These are phyloP conservation scores for Sterrhoptilus dennistouni DNA, from an alignment of 2,113 vertebrate species.

Conservation along the genomic window DNA sequence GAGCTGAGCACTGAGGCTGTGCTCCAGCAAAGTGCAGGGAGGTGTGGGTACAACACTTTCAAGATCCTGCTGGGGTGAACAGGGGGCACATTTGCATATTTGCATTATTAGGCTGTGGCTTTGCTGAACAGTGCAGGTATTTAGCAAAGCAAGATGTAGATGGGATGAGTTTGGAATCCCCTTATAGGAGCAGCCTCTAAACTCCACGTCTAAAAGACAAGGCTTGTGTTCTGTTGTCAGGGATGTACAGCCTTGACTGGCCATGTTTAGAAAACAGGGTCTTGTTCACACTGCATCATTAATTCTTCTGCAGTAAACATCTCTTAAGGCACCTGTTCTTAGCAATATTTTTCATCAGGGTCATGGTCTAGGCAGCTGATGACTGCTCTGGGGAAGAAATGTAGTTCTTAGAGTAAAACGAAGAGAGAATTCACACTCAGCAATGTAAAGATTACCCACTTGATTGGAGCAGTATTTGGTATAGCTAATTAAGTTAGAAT, in stretches of 20 bases:
- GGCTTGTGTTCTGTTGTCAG: background rate
- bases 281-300: background rate
- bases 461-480: background rate
- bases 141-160: background rate
- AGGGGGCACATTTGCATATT: background rate
- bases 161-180: background rate
- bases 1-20: background rate
- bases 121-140: background rate
- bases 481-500: background rate
- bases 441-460: background rate
- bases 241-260: background rate
- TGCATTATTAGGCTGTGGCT: background rate
- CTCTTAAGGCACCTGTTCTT: background rate
- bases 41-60: too few relatives aligned
- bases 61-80: background rate
- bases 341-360: background rate
- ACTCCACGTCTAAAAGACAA: background rate
- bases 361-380: background rate
- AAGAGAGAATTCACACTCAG: background rate
- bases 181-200: background rate
- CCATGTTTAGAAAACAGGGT: background rate
- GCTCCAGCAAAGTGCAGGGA: background rate
- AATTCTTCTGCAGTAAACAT: background rate
- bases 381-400: background rate
- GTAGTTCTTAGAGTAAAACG: background rate